Conservation (phyloP, 2,888 invertebrate genomes). For the Heliconius cydno region DNA sequence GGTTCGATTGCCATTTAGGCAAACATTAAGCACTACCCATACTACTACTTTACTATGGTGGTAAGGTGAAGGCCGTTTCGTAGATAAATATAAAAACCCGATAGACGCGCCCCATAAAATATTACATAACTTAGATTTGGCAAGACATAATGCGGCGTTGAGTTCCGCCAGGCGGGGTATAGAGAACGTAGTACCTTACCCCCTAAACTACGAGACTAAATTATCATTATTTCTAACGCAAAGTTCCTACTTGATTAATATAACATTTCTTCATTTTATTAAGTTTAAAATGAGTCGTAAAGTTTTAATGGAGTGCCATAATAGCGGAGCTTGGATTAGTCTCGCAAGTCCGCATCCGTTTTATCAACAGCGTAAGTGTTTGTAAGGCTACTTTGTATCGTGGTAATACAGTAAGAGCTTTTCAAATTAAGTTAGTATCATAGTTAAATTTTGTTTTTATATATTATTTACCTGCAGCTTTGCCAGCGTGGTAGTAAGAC, state of each 20-base stretch:
- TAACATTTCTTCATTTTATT: background rate
- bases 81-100: no score
- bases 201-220: no score
- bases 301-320: slow-evolving; percentile 22
- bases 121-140: no score
- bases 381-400: slow-evolving; percentile 4
- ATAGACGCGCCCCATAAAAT: no score
- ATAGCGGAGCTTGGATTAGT: background rate
- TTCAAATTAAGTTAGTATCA: background rate
- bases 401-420: background rate
- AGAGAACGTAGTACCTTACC: no score
- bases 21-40: background rate
- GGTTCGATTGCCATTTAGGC: background rate
- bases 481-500: background rate
- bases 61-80: no score
- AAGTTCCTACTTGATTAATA: background rate
- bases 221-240: background rate
- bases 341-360: slow-evolving; percentile 12
- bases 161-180: no score
- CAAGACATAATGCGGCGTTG: no score
- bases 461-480: background rate
- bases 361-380: background rate
- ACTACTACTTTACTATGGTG: no score
- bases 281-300: slow-evolving; percentile 1
- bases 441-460: background rate